A percentile compares a stretch with the other conserved stretches of the same genome.
phyloP scores from a whole-genome alignment of 2,888 invertebrate species.

The Agapostemon virescens region DNA sequence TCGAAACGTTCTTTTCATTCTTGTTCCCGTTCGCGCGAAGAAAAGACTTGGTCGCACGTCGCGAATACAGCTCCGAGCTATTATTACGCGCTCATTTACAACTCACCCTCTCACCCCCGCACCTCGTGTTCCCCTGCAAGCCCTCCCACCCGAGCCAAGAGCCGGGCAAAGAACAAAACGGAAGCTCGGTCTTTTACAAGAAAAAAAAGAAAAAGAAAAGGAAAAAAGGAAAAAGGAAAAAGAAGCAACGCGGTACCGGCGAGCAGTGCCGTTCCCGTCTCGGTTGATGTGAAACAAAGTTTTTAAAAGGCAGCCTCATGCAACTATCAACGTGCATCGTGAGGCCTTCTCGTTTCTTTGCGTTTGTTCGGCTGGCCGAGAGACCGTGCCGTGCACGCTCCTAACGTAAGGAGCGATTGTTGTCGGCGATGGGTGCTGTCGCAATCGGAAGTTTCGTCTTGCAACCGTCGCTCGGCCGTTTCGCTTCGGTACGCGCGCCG shows the following conservation, averaged over 20 bases:
- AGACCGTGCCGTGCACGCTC: slow-evolving; percentile 62
- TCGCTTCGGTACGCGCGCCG: slow-evolving; percentile 73
- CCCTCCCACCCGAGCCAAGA: background rate
- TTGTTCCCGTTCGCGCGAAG: slow-evolving; percentile 43
- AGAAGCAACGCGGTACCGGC: slow-evolving; percentile 26
- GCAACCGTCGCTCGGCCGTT: slow-evolving; percentile 71
- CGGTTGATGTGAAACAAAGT: slow-evolving; percentile 53
- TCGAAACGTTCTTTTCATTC: slow-evolving; percentile 44
- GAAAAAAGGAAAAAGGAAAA: background rate
- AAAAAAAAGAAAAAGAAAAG: slow-evolving; percentile 16
- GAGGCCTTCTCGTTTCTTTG: slow-evolving; percentile 53
- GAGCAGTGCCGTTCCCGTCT: slow-evolving; percentile 45
- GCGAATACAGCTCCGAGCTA: slow-evolving; percentile 47
- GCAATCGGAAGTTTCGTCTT: slow-evolving; percentile 80
- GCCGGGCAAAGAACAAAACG: slow-evolving; percentile 47
- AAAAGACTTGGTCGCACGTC: slow-evolving; percentile 50
- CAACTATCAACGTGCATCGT: slow-evolving; percentile 58
- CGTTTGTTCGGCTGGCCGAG: slow-evolving; percentile 46
- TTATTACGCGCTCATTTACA: slow-evolving; percentile 53
- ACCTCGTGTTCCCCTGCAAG: background rate
- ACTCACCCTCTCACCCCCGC: background rate
- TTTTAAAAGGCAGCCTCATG: slow-evolving; percentile 55
- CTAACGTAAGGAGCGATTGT: slow-evolving; percentile 78
- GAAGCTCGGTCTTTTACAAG: slow-evolving; percentile 52
- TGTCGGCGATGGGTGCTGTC: slow-evolving; percentile 75